Conservation (phyloP, 2,888 invertebrate species). For the Chloroclysta siterata region DNA sequence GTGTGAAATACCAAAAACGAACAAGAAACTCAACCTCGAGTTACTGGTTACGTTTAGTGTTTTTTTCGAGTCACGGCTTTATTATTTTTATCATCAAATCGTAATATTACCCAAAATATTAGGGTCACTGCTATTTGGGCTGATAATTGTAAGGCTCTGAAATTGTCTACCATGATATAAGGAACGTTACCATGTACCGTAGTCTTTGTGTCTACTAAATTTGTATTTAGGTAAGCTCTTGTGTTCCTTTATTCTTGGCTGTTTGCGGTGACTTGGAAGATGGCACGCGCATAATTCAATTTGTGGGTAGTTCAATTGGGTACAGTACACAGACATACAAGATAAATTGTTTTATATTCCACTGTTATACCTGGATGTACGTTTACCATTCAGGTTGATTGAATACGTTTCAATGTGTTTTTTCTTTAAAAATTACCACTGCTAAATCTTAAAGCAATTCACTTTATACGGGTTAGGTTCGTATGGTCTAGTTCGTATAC, state of each 20-base stretch:
- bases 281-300: conserved; percentile 14
- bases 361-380: not conserved
- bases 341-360: conserved; percentile 16
- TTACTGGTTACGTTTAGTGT: too few relatives aligned
- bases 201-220: conserved; percentile 21
- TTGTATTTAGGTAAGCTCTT: conserved; percentile 10
- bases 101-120: too few relatives aligned
- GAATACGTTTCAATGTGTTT: not conserved
- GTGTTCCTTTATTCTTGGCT: conserved; percentile 7
- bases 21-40: too few relatives aligned
- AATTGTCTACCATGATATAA: too few relatives aligned
- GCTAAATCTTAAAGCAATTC: not conserved
- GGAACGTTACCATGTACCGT: not conserved
- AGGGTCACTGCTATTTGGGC: too few relatives aligned
- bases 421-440: not conserved
- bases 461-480: too few relatives aligned
- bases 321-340: conserved; percentile 1
- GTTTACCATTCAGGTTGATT: not conserved
- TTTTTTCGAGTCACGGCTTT: too few relatives aligned
- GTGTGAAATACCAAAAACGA: too few relatives aligned
- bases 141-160: too few relatives aligned
- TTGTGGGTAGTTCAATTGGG: not conserved
- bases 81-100: too few relatives aligned
- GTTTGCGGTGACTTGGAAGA: conserved; percentile 6
- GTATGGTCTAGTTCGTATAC: too few relatives aligned